Percentiles rank a stretch among this genome's conserved stretches.
These are phyloP conservation scores for Eupithecia subumbrata DNA, from an alignment of 2,888 invertebrate genomes.

Conservation along the genomic window DNA sequence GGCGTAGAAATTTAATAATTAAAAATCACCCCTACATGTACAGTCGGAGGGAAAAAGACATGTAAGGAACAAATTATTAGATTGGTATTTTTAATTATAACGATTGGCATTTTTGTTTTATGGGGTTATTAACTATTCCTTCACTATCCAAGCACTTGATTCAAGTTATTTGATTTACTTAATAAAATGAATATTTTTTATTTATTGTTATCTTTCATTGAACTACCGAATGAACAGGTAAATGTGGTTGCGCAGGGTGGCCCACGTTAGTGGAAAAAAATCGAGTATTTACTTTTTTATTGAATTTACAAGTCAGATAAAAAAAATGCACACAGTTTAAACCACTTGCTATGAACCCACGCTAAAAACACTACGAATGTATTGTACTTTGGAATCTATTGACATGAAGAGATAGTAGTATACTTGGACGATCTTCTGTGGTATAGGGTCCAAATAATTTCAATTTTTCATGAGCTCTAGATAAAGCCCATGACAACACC, in stretches of 20 bases:
- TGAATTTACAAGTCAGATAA: too few relatives aligned
- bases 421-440: not conserved
- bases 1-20: conserved; percentile 83
- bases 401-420: too few relatives aligned
- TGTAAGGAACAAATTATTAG: not conserved
- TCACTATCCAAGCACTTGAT: not conserved
- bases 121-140: not conserved
- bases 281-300: too few relatives aligned
- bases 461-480: not conserved
- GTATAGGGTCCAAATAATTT: not conserved
- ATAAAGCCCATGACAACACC: not conserved
- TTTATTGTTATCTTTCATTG: too few relatives aligned
- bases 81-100: not conserved
- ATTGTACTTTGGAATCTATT: too few relatives aligned
- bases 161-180: not conserved
- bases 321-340: too few relatives aligned
- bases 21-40: conserved; percentile 75
- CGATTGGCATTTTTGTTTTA: not conserved
- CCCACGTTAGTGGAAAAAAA: too few relatives aligned
- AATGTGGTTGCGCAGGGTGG: too few relatives aligned
- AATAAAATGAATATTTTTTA: too few relatives aligned
- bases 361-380: too few relatives aligned
- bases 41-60: not conserved
- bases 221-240: too few relatives aligned
- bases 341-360: too few relatives aligned